A percentile compares a stretch with the other conserved stretches of the same genome.
Conservation (phyloP, 1,140 invertebrate genomes). For the Neodiprion lecontei region DNA sequence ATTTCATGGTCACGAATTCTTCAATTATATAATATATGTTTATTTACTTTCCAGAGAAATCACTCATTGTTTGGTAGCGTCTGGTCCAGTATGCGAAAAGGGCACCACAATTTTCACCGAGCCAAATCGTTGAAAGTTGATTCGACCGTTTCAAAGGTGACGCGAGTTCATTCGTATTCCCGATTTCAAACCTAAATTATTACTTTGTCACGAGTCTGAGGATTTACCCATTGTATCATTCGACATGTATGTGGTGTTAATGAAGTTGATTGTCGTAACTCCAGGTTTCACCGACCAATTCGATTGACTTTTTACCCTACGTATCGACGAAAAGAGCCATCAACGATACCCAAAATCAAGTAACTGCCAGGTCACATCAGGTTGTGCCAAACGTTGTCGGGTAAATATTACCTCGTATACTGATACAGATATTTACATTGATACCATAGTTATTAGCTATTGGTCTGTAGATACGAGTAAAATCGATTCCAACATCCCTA, state of each 20-base stretch:
- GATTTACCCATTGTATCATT: conserved; percentile 38
- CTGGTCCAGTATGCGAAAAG: conserved; percentile 86
- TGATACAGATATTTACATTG: conserved; percentile 1
- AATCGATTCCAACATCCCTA: too few relatives aligned
- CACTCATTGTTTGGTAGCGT: conserved; percentile 96
- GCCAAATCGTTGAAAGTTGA: conserved; percentile 68
- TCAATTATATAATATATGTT: neutral
- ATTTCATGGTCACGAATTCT: neutral
- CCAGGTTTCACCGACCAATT: conserved; percentile 67
- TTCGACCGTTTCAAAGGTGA: conserved; percentile 57
- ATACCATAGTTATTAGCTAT: too few relatives aligned
- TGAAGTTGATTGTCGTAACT: conserved; percentile 18
- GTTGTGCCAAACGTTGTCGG: conserved; percentile 61
- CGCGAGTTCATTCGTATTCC: conserved; percentile 19
- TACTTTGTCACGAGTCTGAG: conserved; percentile 51
- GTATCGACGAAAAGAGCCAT: conserved; percentile 65
- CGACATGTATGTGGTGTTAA: conserved; percentile 23
- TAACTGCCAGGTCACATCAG: conserved; percentile 60
- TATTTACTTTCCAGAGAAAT: conserved; percentile 78
- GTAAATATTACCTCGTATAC: conserved; percentile 35
- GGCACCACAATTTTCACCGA: conserved; percentile 67
- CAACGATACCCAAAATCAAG: conserved; percentile 55
- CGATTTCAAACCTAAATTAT: conserved; percentile 51
- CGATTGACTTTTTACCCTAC: conserved; percentile 68
- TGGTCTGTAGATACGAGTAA: too few relatives aligned